A percentile compares a stretch with the other conserved stretches of the same genome.
phyloP scores from a whole-genome alignment of 2,888 invertebrate species.

The Lithophane semibrunnea region DNA sequence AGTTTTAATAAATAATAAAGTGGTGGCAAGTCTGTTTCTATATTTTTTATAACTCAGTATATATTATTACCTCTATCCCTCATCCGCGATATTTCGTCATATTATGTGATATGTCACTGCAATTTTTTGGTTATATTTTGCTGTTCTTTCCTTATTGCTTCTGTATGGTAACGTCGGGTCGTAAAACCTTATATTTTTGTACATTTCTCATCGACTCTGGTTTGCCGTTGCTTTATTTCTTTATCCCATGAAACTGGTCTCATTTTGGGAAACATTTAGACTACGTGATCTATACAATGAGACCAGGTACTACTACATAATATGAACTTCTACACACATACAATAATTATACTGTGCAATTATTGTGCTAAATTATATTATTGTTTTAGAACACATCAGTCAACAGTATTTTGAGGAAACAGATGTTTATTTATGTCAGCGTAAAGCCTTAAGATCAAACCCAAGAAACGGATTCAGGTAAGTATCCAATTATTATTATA shows the following conservation, averaged over 20 bases:
- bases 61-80: slow-evolving; percentile 8
- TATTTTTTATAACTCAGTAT: slow-evolving; percentile 12
- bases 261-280: not conserved
- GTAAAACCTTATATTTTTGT: slow-evolving; percentile 53
- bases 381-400: too few species aligned
- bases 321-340: too few species aligned
- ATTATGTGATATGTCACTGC: slow-evolving; percentile 35
- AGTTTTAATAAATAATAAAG: too few species aligned
- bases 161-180: slow-evolving; percentile 11
- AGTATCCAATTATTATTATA: too few species aligned
- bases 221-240: slow-evolving; percentile 17
- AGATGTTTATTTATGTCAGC: too few species aligned
- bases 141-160: slow-evolving; percentile 56
- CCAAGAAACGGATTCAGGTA: too few species aligned
- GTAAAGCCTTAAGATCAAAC: too few species aligned
- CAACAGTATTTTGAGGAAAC: too few species aligned
- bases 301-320: not conserved
- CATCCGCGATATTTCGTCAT: slow-evolving; percentile 34
- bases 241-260: slow-evolving; percentile 12
- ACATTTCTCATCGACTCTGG: slow-evolving; percentile 39
- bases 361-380: too few species aligned
- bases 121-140: slow-evolving; percentile 46
- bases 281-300: not conserved
- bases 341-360: too few species aligned
- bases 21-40: not conserved